Base-by-base conservation (phyloP, 2,888 invertebrate genomes). In the Plagiodera versicolora region DNA sequence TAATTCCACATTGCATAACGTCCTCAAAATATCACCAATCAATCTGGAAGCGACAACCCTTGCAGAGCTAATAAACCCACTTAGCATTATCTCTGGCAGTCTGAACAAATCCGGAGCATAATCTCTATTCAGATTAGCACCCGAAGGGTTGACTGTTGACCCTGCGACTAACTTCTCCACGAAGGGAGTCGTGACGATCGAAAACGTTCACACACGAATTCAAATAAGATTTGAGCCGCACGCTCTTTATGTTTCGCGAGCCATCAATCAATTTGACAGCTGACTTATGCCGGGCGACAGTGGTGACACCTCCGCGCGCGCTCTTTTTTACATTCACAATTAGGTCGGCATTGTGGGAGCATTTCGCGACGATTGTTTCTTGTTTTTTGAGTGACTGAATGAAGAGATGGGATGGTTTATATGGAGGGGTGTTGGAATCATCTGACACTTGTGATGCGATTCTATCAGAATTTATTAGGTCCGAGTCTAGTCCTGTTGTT, bases 211-310 rank as follows among this genome's bases (percentile, higher is more conserved):
- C 61, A 62, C 62, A 62, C 62, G 58, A 55, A 45, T 54, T 51
- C 55, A 55, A 62, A 62, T 55, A 51, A 58, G 53, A 16, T 53
- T 30, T 55, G 35, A 14, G 17, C 18, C 55, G 24, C 62, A 58
- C 62, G 57, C 62, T 39, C 39, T 58, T 53, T 39, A 20, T 47
- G 51, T 55, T 51, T 30, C 20, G 46, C 20, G 53, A 17, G 56
- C 65, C 64, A 69, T 69, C 69, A 69, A 69, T 69, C 69, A 69
- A 60, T 60, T 24, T 67, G 69, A 69, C 69, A 67, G 49, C 51
- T 50, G 66, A 67, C 69, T 66, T 66, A 69, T 67, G 69, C 67
- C 67, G 50, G 63, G 56, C 58, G 45, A 58, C 52, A 50, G 63
- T 65, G 61, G 56, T 58, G 60, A 66, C 65, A 61, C 64, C 64